Percentiles rank a stretch among this genome's conserved stretches.
Evolutionary conservation across 2,113 vertebrate species (phyloP).

Genomic region (Dipodomys merriami): DNA sequence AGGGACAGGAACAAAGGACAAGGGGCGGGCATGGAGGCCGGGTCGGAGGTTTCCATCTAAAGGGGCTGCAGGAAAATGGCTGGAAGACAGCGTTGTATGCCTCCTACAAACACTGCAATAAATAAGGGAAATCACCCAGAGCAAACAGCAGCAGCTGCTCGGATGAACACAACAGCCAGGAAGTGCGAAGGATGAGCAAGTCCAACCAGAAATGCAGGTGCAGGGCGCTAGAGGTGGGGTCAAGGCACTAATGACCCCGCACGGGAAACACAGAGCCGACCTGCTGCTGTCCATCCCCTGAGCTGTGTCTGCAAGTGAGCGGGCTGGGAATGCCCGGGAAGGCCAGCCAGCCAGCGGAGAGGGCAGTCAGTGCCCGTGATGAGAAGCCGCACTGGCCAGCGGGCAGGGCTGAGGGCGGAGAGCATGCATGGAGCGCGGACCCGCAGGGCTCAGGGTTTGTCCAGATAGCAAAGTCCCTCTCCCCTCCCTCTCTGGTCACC

Average conservation of each 20-base stretch:
- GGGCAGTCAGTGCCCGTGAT: no score
- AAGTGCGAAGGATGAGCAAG: neutral
- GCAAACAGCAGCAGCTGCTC: conserved; percentile 73
- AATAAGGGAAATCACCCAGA: conserved; percentile 81
- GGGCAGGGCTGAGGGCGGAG: no score
- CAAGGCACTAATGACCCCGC: no score
- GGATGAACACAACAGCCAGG: neutral
- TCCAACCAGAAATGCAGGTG: neutral
- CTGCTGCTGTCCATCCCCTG: neutral
- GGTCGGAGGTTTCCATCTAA: conserved; percentile 75
- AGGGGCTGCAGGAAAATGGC: conserved; percentile 63
- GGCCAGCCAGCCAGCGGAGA: no score
- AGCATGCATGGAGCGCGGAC: no score
- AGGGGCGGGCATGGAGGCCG: neutral
- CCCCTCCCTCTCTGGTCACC: neutral
- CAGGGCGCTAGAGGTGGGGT: no score
- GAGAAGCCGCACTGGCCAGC: no score
- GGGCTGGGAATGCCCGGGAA: neutral
- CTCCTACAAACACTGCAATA: conserved; percentile 77
- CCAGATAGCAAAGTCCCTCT: neutral
- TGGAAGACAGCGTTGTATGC: conserved; percentile 72
- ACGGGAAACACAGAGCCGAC: neutral
- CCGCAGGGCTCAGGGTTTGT: neutral
- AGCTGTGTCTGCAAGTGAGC: no score
- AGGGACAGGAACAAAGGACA: neutral